phyloP scores from a whole-genome alignment of 2,797 vertebrate species.

The Lagorchestes hirsutus region DNA sequence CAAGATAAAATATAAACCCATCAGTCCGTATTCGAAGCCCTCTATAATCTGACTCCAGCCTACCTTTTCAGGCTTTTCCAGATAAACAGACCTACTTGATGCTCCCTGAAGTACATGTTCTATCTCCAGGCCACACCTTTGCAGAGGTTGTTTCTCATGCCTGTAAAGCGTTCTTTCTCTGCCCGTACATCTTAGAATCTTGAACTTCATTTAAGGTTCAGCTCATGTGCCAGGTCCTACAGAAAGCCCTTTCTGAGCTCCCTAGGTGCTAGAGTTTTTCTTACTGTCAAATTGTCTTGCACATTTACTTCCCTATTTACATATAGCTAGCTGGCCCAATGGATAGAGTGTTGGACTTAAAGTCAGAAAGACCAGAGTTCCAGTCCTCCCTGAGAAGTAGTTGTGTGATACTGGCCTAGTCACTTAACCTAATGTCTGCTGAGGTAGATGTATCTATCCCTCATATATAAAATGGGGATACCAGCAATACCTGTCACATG shows the following conservation, averaged over 20 bases:
- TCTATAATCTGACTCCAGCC: not conserved
- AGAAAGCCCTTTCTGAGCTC: not conserved
- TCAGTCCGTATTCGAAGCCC: not conserved
- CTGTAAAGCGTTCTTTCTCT: not conserved
- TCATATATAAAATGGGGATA: not conserved
- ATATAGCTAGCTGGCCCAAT: not conserved
- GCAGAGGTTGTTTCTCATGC: not conserved
- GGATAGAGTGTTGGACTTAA: too few species aligned
- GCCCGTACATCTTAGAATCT: not conserved
- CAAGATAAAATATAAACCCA: not conserved
- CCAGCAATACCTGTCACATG: not conserved
- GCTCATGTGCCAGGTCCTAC: not conserved
- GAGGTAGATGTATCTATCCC: not conserved
- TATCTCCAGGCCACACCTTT: not conserved
- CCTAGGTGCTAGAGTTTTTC: not conserved
- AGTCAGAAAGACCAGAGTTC: not conserved
- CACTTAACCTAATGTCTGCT: not conserved
- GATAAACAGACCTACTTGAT: not conserved
- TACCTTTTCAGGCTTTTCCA: not conserved
- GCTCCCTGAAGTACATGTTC: not conserved
- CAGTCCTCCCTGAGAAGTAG: not conserved
- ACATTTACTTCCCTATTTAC: not conserved
- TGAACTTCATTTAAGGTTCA: not conserved
- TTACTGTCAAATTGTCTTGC: not conserved
- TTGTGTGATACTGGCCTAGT: not conserved